phyloP scores from a whole-genome alignment of 2,888 invertebrate species.

The Sesamia inferens region DNA sequence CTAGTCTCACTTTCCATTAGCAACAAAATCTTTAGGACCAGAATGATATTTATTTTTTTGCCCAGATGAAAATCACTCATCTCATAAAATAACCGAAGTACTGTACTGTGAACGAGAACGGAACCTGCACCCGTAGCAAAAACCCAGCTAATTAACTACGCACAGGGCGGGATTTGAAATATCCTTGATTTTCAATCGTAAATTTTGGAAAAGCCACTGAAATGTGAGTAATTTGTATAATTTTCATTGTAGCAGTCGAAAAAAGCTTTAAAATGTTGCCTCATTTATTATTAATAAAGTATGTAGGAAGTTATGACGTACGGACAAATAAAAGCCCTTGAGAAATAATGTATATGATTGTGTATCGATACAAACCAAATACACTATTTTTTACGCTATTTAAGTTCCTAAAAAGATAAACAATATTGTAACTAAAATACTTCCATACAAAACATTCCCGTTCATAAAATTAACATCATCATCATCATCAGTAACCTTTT shows the following conservation, averaged over 20 bases:
- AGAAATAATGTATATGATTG: too few species aligned
- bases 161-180: too few species aligned
- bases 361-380: background rate
- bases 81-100: background rate
- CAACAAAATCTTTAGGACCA: background rate
- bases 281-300: too few species aligned
- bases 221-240: too few species aligned
- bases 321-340: too few species aligned
- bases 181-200: too few species aligned
- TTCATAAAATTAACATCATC: constrained; percentile 29
- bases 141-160: background rate
- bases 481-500: too few species aligned
- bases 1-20: background rate
- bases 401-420: background rate
- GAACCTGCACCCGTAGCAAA: background rate
- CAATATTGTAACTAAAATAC: background rate
- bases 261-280: too few species aligned
- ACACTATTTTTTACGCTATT: background rate
- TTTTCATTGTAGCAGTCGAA: too few species aligned
- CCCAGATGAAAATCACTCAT: background rate
- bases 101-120: background rate
- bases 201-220: too few species aligned
- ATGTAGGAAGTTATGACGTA: too few species aligned
- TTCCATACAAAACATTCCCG: background rate
- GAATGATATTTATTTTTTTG: too few species aligned